Evolutionary conservation across 2,797 vertebrate species (phyloP), one percentile per base, ranked within the genome.

Genomic region (Lacerta agilis): DNA sequence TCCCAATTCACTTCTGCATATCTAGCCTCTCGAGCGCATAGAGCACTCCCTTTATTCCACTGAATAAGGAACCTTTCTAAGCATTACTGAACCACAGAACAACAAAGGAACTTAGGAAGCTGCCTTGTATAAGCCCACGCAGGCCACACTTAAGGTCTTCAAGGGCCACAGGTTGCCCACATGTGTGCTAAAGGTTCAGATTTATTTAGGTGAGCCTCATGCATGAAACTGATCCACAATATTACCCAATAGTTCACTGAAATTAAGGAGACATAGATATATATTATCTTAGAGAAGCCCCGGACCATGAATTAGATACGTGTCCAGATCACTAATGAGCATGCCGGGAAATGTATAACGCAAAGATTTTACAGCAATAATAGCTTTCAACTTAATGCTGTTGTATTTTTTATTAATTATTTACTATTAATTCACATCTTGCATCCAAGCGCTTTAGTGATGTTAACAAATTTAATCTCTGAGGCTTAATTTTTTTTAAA

Each of bases 381-480:
- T 81, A 69, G 4, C 67, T 45, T 49, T 36, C 33, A 41, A n/a
- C 43, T 55, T 55, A 75, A 41, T 20, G n/a, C 23, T 67, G 17
- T 27, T 76, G 11, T 71, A 33, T 78, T 67, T 67, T 72, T 82
- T 45, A 82, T 67, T 80, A 66, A 73, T 85, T 86, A 83, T 83
- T 86, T 78, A 82, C 27, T 38, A 49, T 17, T 81, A 71, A 83
- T 67, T 38, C 36, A 61, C 66, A 61, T 81, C 45, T 87, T 61
- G 33, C 71, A 85, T n/a, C 45, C 64, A 71, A 38, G 29, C 49
- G 29, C 10, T 77, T 85, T 87, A 29, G 61, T 61, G 77, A 76
- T 43, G 41, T 41, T 85, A 90, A 87, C n/a, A 8, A 85, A 77
- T 76, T 82, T 82, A 85, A 87, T 90, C 36, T 81, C 69, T 20